These are phyloP conservation scores for Colostygia pectinataria DNA, from an alignment of 2,888 invertebrate species.

Conservation along the genomic window DNA sequence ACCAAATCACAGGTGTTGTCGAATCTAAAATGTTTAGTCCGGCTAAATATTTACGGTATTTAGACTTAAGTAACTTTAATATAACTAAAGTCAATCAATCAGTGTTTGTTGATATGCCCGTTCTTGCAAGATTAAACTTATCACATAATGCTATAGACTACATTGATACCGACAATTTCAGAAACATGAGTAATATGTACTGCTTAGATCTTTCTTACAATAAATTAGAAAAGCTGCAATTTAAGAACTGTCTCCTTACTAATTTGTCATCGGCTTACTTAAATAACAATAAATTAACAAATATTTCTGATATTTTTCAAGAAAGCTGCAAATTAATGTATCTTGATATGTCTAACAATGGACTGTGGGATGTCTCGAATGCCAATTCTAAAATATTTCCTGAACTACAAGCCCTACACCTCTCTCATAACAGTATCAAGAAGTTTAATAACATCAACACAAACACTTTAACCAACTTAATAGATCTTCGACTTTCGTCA, in stretches of 20 bases:
- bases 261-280: conserved; percentile 61
- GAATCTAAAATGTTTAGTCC: conserved; percentile 57
- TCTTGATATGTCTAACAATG: conserved; percentile 58
- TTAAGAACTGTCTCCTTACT: conserved; percentile 43
- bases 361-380: conserved; percentile 42
- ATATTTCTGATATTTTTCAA: conserved; percentile 44
- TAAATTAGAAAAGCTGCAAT: conserved; percentile 43
- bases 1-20: conserved; percentile 51
- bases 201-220: conserved; percentile 67
- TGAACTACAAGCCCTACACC: conserved; percentile 51
- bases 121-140: conserved; percentile 60
- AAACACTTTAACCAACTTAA: conserved; percentile 52
- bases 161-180: conserved; percentile 59
- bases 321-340: conserved; percentile 46
- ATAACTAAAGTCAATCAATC: conserved; percentile 52
- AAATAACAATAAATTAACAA: conserved; percentile 54
- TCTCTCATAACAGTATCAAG: conserved; percentile 57
- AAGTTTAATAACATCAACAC: conserved; percentile 55
- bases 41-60: conserved; percentile 55
- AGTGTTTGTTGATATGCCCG: conserved; percentile 58
- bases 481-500: conserved; percentile 53
- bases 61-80: conserved; percentile 60
- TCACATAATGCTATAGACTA: conserved; percentile 57
- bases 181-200: conserved; percentile 55
- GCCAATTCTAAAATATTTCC: conserved; percentile 42